Evolutionary conservation across 2,113 vertebrate genomes (phyloP).

Genomic region (Gavia stellata): DNA sequence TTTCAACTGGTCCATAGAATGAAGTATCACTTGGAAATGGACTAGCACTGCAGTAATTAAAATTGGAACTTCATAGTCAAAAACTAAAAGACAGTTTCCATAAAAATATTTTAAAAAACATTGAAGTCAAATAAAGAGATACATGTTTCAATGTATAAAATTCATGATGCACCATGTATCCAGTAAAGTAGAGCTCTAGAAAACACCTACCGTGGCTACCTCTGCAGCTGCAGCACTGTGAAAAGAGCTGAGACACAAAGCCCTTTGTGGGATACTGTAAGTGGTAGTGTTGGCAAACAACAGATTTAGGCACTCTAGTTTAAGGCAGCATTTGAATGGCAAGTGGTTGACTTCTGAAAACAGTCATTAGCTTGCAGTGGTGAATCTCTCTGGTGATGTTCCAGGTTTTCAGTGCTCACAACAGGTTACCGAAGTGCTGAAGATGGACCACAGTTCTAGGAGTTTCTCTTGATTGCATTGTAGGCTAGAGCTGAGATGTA

Average conservation of each 20-base stretch:
- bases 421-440: constrained; percentile 66
- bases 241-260: constrained; percentile 66
- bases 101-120: constrained; percentile 77
- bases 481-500: constrained; percentile 73
- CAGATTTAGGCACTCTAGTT: constrained; percentile 82
- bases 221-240: constrained; percentile 67
- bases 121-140: constrained; percentile 68
- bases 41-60: constrained; percentile 76
- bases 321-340: constrained; percentile 84
- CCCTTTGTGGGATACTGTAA: constrained; percentile 76
- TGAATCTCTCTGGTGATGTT: constrained; percentile 67
- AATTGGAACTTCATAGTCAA: constrained; percentile 65
- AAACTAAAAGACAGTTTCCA: constrained; percentile 77
- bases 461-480: constrained; percentile 61
- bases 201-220: constrained; percentile 69
- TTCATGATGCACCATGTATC: constrained; percentile 69
- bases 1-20: constrained; percentile 78
- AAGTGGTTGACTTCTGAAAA: constrained; percentile 76
- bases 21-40: constrained; percentile 75
- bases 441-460: constrained; percentile 63
- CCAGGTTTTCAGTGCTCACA: constrained; percentile 72
- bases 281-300: constrained; percentile 77
- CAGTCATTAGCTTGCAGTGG: constrained; percentile 69
- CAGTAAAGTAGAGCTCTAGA: constrained; percentile 67
- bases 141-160: constrained; percentile 64